These are phyloP conservation scores for Microplitis demolitor DNA, from an alignment of 1,140 invertebrate species.

Conservation along the genomic window DNA sequence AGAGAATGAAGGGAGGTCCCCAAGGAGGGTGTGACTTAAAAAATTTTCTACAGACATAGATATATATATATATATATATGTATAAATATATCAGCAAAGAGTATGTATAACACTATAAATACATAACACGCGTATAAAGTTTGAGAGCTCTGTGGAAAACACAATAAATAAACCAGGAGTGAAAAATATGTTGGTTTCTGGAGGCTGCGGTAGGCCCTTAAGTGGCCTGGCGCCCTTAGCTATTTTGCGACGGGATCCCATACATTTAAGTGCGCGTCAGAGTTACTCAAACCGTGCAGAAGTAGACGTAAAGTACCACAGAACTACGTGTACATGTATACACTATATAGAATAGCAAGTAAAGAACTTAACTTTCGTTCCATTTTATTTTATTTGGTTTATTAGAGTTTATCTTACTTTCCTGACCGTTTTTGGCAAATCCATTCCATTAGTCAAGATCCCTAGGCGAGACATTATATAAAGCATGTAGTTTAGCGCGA, in stretches of 20 bases:
- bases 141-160: conserved; percentile 15
- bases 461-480: too few relatives aligned
- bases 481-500: too few relatives aligned
- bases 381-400: too few relatives aligned
- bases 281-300: conserved; percentile 37
- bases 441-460: too few relatives aligned
- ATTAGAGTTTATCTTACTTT: too few relatives aligned
- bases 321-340: too few relatives aligned
- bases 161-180: conserved; percentile 50
- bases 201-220: conserved; percentile 43
- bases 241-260: conserved; percentile 42
- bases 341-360: too few relatives aligned
- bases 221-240: conserved; percentile 52
- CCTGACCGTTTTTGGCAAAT: too few relatives aligned
- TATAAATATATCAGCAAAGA: neutral
- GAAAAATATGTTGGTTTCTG: conserved; percentile 51
- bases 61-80: too few relatives aligned
- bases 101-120: neutral
- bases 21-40: conserved; percentile 36
- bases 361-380: too few relatives aligned
- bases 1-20: conserved; percentile 31
- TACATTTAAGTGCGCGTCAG: conserved; percentile 41
- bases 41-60: conserved; percentile 1
- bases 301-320: neutral
- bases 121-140: neutral